These are phyloP conservation scores for Auanema freiburgensis DNA, from an alignment of 2,888 invertebrate genomes.

Conservation along the genomic window DNA sequence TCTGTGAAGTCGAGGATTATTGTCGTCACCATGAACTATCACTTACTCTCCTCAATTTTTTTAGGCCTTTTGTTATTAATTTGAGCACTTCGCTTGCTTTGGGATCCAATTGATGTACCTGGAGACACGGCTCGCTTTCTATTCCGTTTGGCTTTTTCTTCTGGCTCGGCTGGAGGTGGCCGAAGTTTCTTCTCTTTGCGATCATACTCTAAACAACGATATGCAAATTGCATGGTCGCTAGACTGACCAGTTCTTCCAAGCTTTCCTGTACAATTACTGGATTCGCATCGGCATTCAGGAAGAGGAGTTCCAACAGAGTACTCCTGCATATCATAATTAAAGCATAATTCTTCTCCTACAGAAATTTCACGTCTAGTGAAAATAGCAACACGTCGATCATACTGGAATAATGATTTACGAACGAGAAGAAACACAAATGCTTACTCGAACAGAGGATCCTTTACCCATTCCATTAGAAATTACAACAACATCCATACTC, in stretches of 20 bases:
- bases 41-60: too few relatives aligned
- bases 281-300: conserved; percentile 15
- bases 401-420: conserved; percentile 2
- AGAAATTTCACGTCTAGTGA: conserved; percentile 13
- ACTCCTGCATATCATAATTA: conserved; percentile 16
- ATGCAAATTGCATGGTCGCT: too few relatives aligned
- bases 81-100: too few relatives aligned
- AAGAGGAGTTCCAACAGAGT: background rate
- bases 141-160: too few relatives aligned
- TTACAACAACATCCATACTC: background rate
- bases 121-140: too few relatives aligned
- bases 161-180: too few relatives aligned
- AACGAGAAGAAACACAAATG: background rate
- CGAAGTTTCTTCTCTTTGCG: too few relatives aligned
- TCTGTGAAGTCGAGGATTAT: too few relatives aligned
- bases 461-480: background rate
- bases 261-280: conserved; percentile 11
- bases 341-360: conserved; percentile 19
- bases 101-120: too few relatives aligned
- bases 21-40: too few relatives aligned
- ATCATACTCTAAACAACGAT: too few relatives aligned
- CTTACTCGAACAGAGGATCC: background rate
- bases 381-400: conserved; percentile 10
- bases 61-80: too few relatives aligned
- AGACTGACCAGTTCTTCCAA: conserved; percentile 1